phyloP scores from a whole-genome alignment of 2,888 invertebrate genomes.

The Synergus gifuensis region DNA sequence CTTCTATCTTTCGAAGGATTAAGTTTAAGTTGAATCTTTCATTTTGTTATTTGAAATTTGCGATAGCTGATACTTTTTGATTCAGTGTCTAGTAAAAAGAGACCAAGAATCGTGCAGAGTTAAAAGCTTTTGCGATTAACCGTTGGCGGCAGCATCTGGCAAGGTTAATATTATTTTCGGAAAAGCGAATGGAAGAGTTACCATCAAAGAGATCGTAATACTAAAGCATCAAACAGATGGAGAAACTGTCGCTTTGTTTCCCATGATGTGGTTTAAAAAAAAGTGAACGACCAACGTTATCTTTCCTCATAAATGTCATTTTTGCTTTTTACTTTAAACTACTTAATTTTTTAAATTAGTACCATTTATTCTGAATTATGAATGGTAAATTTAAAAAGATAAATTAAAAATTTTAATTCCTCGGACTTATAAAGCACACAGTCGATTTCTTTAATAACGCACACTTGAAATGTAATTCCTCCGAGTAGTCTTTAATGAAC shows the following conservation, averaged over 20 bases:
- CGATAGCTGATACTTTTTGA: neutral
- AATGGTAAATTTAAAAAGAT: constrained; percentile 14
- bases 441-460: neutral
- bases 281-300: neutral
- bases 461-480: constrained; percentile 5
- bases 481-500: constrained; percentile 30
- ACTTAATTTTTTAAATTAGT: constrained; percentile 3
- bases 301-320: neutral
- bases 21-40: neutral
- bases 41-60: too few relatives aligned
- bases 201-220: constrained; percentile 28
- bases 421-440: neutral
- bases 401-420: constrained; percentile 10
- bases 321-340: neutral
- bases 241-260: constrained; percentile 46
- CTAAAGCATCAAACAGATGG: constrained; percentile 50
- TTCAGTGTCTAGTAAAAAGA: constrained; percentile 1
- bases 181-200: constrained; percentile 31
- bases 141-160: constrained; percentile 66
- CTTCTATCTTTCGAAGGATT: neutral
- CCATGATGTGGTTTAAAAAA: neutral
- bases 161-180: constrained; percentile 54
- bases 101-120: neutral
- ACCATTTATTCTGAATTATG: constrained; percentile 1
- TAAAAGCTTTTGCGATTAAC: constrained; percentile 54